Percentiles rank a stretch among this genome's conserved stretches.
Conservation (phyloP, 2,797 vertebrate genomes). For the Pipistrellus kuhlii region DNA sequence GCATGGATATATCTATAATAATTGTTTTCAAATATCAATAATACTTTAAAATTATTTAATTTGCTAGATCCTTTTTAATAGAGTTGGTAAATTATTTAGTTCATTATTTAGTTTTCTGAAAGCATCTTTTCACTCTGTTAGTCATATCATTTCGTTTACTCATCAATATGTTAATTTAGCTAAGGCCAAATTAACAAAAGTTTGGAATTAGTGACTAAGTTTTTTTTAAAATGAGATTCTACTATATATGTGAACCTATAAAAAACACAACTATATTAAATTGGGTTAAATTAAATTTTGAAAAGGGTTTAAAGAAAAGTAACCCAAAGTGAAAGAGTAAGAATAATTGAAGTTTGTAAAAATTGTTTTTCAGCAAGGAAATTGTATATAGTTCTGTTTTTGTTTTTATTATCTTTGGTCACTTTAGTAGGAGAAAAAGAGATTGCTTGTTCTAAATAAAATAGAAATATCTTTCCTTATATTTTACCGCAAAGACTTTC, state of each 20-base stretch:
- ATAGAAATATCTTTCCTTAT: neutral
- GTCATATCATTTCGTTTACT: neutral
- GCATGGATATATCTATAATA: neutral
- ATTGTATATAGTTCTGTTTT: neutral
- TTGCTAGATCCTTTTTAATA: neutral
- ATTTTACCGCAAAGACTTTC: neutral
- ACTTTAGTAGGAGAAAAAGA: neutral
- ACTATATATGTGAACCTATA: neutral
- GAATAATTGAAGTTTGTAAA: neutral
- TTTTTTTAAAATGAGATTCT: neutral
- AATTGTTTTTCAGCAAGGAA: neutral
- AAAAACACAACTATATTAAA: conserved; percentile 14
- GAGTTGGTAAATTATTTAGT: neutral
- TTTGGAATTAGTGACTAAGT: neutral
- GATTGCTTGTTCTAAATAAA: neutral
- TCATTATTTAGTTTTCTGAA: neutral
- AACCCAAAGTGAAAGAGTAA: neutral
- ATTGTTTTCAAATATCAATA: neutral
- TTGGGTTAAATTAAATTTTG: conserved; percentile 37
- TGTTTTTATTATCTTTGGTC: neutral
- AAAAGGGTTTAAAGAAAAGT: conserved; percentile 16
- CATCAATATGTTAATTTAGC: neutral
- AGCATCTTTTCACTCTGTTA: neutral
- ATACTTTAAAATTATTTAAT: neutral
- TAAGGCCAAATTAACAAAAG: neutral